A percentile compares a stretch with the other conserved stretches of the same genome.
Conservation (phyloP, 2,888 invertebrate genomes). For the Ceramica pisi region DNA sequence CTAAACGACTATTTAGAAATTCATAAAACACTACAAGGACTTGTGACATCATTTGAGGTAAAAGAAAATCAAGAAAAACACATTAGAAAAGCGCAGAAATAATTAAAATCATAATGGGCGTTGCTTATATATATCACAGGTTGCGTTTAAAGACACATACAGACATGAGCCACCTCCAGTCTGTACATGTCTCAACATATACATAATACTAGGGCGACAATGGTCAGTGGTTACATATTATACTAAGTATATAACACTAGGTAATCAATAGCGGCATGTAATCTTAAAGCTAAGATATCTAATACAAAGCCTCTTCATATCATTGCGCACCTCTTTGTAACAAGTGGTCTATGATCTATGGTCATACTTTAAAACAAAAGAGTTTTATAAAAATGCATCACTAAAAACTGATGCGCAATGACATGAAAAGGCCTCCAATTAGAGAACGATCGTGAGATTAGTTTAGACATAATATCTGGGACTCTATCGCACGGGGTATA, state of each 20-base stretch:
- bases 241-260: constrained; percentile 61
- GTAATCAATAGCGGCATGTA: constrained; percentile 65
- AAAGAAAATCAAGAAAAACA: constrained; percentile 21
- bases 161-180: constrained; percentile 65
- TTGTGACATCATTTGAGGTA: constrained; percentile 25
- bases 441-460: constrained; percentile 54
- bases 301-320: constrained; percentile 28
- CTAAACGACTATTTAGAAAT: constrained; percentile 12
- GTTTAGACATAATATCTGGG: constrained; percentile 58
- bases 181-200: constrained; percentile 68
- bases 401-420: background rate
- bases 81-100: constrained; percentile 50
- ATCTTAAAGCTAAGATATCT: constrained; percentile 59
- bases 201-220: constrained; percentile 72
- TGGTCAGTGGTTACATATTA: constrained; percentile 68
- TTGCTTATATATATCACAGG: constrained; percentile 84
- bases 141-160: constrained; percentile 74
- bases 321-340: constrained; percentile 7
- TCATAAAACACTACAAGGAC: constrained; percentile 11
- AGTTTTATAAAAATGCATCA: constrained; percentile 35
- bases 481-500: constrained; percentile 51
- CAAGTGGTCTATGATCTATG: constrained; percentile 16
- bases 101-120: constrained; percentile 61
- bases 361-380: background rate
- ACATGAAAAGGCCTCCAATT: constrained; percentile 21